Evolutionary conservation across 2,888 invertebrate species (phyloP).

Genomic region (Subacronicta megacephala): DNA sequence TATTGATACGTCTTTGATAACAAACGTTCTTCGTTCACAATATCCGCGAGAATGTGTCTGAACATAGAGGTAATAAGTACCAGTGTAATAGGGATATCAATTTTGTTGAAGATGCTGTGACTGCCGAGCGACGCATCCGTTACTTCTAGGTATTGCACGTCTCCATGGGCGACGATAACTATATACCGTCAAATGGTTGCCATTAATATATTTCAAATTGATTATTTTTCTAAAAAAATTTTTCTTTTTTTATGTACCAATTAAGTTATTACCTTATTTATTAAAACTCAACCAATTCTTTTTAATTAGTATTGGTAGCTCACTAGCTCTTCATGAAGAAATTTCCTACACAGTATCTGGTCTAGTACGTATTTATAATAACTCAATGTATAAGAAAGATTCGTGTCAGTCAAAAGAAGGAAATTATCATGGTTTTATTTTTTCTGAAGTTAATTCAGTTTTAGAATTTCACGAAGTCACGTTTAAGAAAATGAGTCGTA

Average conservation of each 20-base stretch:
- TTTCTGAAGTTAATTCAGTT: constrained; percentile 12
- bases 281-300: too few relatives aligned
- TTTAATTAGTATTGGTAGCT: too few relatives aligned
- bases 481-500: not conserved
- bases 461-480: not conserved
- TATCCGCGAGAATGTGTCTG: constrained; percentile 3
- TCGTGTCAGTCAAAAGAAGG: constrained; percentile 26
- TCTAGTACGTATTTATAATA: not conserved
- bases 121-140: too few relatives aligned
- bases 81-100: not conserved
- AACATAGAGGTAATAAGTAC: not conserved
- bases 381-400: not conserved
- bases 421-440: constrained; percentile 16
- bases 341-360: too few relatives aligned
- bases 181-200: too few relatives aligned
- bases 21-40: constrained; percentile 2
- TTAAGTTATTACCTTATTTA: too few relatives aligned
- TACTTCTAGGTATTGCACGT: too few relatives aligned
- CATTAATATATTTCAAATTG: too few relatives aligned
- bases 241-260: too few relatives aligned
- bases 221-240: not conserved
- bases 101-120: too few relatives aligned
- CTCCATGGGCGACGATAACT: too few relatives aligned
- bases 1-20: constrained; percentile 13
- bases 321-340: too few relatives aligned